A percentile compares a stretch with the other conserved stretches of the same genome.
These are phyloP conservation scores for Discoglossus pictus DNA, from an alignment of 2,797 vertebrate genomes.

Conservation along the genomic window DNA sequence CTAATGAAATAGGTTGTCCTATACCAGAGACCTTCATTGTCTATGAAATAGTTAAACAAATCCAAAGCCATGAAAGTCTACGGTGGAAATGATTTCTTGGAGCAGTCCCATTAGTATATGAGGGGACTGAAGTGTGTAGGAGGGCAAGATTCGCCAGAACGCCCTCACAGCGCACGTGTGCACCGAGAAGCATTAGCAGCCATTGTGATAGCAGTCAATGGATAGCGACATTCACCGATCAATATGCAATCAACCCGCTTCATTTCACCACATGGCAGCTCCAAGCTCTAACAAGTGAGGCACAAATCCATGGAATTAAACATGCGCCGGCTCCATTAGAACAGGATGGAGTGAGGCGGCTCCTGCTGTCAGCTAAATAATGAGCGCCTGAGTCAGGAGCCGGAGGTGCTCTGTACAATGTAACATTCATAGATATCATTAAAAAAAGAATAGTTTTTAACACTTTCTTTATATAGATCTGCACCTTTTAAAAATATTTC, in stretches of 20 bases:
- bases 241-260: slow-evolving; percentile 16
- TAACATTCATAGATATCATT: too few relatives aligned
- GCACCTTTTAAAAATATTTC: too few relatives aligned
- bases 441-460: too few relatives aligned
- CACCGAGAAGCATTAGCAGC: not conserved
- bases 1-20: too few relatives aligned
- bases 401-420: too few relatives aligned
- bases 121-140: too few relatives aligned
- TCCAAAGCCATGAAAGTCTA: not conserved
- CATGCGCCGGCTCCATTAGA: not conserved
- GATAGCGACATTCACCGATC: not conserved
- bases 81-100: not conserved
- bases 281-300: slow-evolving; percentile 3
- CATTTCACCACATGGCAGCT: not conserved
- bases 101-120: not conserved
- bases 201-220: slow-evolving; percentile 6
- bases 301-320: not conserved
- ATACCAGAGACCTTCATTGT: too few relatives aligned
- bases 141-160: not conserved
- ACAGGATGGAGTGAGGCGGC: too few relatives aligned
- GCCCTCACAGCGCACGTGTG: not conserved
- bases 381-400: too few relatives aligned
- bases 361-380: too few relatives aligned
- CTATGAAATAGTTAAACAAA: too few relatives aligned
- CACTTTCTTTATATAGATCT: too few relatives aligned